Evolutionary conservation across 2,888 invertebrate genomes (phyloP).

Genomic region (Trichogramma dendrolimi): DNA sequence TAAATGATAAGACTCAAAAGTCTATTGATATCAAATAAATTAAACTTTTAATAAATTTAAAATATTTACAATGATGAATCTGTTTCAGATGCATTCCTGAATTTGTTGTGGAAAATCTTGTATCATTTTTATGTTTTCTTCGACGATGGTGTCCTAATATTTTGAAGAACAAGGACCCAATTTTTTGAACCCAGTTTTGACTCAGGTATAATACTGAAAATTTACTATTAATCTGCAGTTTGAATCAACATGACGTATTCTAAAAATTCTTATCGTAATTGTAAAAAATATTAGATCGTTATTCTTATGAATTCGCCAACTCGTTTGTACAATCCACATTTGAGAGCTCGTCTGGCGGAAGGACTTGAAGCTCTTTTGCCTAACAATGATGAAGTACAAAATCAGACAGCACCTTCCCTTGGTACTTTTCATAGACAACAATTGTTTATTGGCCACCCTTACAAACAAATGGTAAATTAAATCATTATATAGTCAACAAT

Average conservation of each 20-base stretch:
- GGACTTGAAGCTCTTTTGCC: constrained; percentile 84
- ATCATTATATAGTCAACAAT: neutral
- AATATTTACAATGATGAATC: too few species aligned
- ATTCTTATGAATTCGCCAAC: constrained; percentile 83
- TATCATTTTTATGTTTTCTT: constrained; percentile 74
- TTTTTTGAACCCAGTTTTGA: constrained; percentile 66
- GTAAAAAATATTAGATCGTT: constrained; percentile 56
- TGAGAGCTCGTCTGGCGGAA: constrained; percentile 86
- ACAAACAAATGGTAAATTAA: constrained; percentile 60
- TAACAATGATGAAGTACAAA: constrained; percentile 58
- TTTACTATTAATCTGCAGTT: neutral
- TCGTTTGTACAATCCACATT: constrained; percentile 84
- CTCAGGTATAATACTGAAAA: constrained; percentile 53
- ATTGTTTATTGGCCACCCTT: constrained; percentile 73
- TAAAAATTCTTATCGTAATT: constrained; percentile 2
- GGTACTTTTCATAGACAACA: constrained; percentile 65
- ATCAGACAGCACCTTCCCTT: constrained; percentile 48
- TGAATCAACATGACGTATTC: neutral
- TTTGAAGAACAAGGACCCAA: constrained; percentile 64
- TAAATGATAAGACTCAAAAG: neutral
- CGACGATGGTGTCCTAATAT: constrained; percentile 62
- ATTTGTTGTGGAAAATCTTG: constrained; percentile 82
- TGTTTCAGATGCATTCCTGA: constrained; percentile 77
- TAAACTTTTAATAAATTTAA: constrained; percentile 3
- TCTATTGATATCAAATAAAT: constrained; percentile 5